Percentiles rank a stretch among this genome's conserved stretches.
Conservation (phyloP, 2,888 invertebrate species). For the Pachydiplax longipennis region DNA sequence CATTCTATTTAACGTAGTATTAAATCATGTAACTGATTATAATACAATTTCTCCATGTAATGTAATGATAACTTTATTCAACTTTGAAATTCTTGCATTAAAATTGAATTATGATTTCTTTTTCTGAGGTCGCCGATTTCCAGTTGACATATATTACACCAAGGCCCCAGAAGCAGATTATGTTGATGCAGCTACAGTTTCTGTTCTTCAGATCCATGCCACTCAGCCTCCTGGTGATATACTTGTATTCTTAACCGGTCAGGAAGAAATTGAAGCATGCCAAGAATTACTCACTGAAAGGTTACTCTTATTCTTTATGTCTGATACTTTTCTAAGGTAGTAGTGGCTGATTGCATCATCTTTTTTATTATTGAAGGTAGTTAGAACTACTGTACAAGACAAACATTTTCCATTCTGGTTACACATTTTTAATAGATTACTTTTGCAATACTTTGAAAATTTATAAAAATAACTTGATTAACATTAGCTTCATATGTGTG, state of each 20-base stretch:
- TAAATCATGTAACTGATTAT: too few relatives aligned
- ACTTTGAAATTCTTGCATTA: too few relatives aligned
- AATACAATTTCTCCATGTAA: too few relatives aligned
- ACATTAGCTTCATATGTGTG: too few relatives aligned
- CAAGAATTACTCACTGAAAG: conserved; percentile 85
- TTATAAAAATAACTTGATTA: too few relatives aligned
- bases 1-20: too few relatives aligned
- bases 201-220: conserved; percentile 96
- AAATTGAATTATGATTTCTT: conserved; percentile 45
- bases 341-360: background rate
- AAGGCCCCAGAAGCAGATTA: conserved; percentile 99
- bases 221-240: conserved; percentile 97
- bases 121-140: conserved; percentile 83
- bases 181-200: conserved; percentile 97
- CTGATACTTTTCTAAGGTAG: background rate
- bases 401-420: too few relatives aligned
- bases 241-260: conserved; percentile 92
- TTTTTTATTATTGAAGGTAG: too few relatives aligned
- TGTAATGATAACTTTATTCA: too few relatives aligned
- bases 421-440: too few relatives aligned
- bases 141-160: conserved; percentile 98
- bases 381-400: too few relatives aligned
- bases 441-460: too few relatives aligned
- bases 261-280: conserved; percentile 88
- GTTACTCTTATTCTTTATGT: background rate